Evolutionary conservation across 2,888 invertebrate genomes (phyloP).

Genomic region (Noctua janthe): DNA sequence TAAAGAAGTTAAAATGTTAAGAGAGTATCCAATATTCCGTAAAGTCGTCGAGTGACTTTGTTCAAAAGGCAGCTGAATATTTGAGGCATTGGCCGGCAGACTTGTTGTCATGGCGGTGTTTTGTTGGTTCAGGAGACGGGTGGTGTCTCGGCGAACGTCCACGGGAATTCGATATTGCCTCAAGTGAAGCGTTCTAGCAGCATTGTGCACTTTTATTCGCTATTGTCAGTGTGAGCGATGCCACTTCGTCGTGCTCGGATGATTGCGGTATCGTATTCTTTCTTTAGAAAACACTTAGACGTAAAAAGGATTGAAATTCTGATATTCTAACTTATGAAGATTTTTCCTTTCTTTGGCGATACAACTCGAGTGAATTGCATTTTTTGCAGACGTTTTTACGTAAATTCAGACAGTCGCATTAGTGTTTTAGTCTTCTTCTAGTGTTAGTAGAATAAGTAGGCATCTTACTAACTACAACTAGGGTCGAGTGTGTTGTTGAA

Average conservation of each 20-base stretch:
- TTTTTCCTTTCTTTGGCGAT: slow-evolving; percentile 26
- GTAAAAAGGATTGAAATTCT: slow-evolving; percentile 62
- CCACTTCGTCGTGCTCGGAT: slow-evolving; percentile 74
- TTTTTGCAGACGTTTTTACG: neutral
- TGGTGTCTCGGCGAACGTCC: slow-evolving; percentile 63
- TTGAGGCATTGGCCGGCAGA: slow-evolving; percentile 50
- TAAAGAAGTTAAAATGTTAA: neutral
- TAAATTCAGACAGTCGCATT: neutral
- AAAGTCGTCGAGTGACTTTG: slow-evolving; percentile 27
- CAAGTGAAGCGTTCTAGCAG: slow-evolving; percentile 78
- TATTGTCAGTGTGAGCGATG: slow-evolving; percentile 78
- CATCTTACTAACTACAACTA: neutral
- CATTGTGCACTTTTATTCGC: slow-evolving; percentile 83
- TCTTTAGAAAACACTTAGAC: slow-evolving; percentile 66
- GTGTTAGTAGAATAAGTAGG: neutral
- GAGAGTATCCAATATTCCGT: slow-evolving; percentile 33
- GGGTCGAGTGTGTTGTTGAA: neutral
- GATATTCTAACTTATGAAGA: slow-evolving; percentile 50
- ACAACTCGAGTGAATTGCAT: slow-evolving; percentile 18
- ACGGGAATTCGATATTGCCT: slow-evolving; percentile 83
- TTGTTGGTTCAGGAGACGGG: slow-evolving; percentile 68
- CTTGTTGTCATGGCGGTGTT: slow-evolving; percentile 62
- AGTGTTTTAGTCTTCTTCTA: neutral
- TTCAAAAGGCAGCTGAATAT: slow-evolving; percentile 56
- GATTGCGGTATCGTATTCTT: slow-evolving; percentile 77